phyloP scores from a whole-genome alignment of 2,113 vertebrate genomes.

The Pao palembangensis region DNA sequence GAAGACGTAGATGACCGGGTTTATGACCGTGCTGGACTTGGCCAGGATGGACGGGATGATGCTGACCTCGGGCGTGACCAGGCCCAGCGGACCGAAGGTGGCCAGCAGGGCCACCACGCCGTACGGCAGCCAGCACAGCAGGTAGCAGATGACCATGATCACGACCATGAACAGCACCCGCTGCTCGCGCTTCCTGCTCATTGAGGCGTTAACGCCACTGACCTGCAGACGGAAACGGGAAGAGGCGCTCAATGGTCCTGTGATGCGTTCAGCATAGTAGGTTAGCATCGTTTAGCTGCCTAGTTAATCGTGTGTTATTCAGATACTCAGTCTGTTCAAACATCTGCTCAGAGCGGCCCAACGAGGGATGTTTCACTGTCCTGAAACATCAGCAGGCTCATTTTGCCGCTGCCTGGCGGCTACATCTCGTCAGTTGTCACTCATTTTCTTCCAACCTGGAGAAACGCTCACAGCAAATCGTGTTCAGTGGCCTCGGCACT shows the following conservation, averaged over 20 bases:
- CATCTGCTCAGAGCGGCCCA: no score
- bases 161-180: constrained; percentile 75
- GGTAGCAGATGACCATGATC: constrained; percentile 77
- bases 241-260: neutral
- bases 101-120: constrained; percentile 75
- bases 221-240: constrained; percentile 40
- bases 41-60: constrained; percentile 77
- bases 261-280: constrained; percentile 6
- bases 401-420: constrained; percentile 13
- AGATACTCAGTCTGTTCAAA: no score
- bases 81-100: constrained; percentile 69
- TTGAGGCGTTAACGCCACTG: constrained; percentile 54
- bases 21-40: constrained; percentile 78
- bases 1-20: constrained; percentile 79
- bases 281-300: no score
- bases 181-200: constrained; percentile 68
- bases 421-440: constrained; percentile 25
- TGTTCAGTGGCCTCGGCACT: no score
- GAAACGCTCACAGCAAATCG: no score
- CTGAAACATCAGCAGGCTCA: constrained; percentile 9
- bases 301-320: no score
- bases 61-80: constrained; percentile 72
- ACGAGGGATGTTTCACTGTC: neutral
- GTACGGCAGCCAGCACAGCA: constrained; percentile 80
- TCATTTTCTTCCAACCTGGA: neutral